Base-by-base conservation (phyloP, 1,140 invertebrate genomes). In the Meloidogyne exigua region DNA sequence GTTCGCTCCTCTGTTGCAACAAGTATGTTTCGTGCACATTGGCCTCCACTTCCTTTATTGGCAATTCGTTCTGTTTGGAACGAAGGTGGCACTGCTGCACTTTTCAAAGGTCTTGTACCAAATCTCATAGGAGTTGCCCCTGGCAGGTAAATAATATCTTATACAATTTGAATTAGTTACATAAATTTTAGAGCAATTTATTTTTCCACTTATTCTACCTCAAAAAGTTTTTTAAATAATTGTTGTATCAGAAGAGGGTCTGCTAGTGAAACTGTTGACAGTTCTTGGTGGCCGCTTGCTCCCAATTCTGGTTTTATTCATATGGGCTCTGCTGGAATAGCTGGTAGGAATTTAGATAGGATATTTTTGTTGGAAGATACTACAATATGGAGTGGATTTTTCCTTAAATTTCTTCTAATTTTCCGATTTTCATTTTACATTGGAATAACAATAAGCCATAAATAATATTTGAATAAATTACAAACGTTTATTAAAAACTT, bases 51-150 rank as follows among this genome's bases (percentile, higher is more conserved):
- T 72, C 70, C 94, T 93, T 88, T 91, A 95, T 85, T 98, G 99
- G 82, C 90, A 57, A 57, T 57, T 32, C 71, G 64, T 25, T 72
- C 71, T 21, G 49, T 72, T 26, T 72, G 97, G 23, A 91, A 95
- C 88, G 92, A 92, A 81, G 97, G 99, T 90, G 96, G 97, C 44
- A 89, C 93, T 0, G 90, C 91, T 76, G 96, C 94, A 64, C 89
- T 99, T 39, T 99, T 98, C 89, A 98, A 97, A 91, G 97, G 97
- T 23, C 91, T 99, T 39, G 94, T 94, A 26, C 96, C 96, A 13
- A 99, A 98, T 89, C 90, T 99, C 76, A 91, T 99, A 76, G 96
- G 97, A 15, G 96, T 99, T 76, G 95, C 95, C 57, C 97, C 97
- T 0, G 96, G 95, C 0, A 89, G 90, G 90, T 91, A 85, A 73